A percentile compares a stretch with the other conserved stretches of the same genome.
Evolutionary conservation across 2,797 vertebrate genomes (phyloP).

Genomic region (Yasuhikotakia modesta): DNA sequence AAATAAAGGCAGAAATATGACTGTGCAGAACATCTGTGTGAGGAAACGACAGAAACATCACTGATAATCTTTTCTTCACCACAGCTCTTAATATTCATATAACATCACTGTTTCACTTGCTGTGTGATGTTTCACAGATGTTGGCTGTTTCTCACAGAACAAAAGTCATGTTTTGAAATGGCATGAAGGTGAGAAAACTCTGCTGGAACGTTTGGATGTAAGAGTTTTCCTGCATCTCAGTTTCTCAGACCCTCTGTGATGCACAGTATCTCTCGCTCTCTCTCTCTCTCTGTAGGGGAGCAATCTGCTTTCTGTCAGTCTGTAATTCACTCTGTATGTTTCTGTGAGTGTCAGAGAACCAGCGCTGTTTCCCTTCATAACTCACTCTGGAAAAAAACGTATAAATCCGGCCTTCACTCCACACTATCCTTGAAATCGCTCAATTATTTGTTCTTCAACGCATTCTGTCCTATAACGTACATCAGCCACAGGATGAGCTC

Average conservation of each 20-base stretch:
- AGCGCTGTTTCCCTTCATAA: slow-evolving; percentile 32
- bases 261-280: background rate
- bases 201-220: too few relatives aligned
- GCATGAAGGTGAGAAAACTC: background rate
- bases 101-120: background rate
- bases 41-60: background rate
- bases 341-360: slow-evolving; percentile 16
- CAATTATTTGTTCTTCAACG: slow-evolving; percentile 18
- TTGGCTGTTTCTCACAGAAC: background rate
- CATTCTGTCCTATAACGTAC: slow-evolving; percentile 12
- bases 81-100: background rate
- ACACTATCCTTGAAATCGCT: slow-evolving; percentile 32
- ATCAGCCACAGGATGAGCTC: slow-evolving; percentile 14
- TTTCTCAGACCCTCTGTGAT: background rate
- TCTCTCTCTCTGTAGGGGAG: slow-evolving; percentile 15
- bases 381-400: slow-evolving; percentile 15
- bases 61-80: background rate
- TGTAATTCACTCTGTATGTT: slow-evolving; percentile 23
- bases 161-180: background rate
- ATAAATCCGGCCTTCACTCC: background rate
- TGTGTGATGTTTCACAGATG: too few relatives aligned
- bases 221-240: background rate
- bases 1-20: too few relatives aligned
- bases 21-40: too few relatives aligned
- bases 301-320: slow-evolving; percentile 41